Evolutionary conservation across 2,888 invertebrate genomes (phyloP), one percentile per base, ranked within the genome.

Genomic region (Phyllotreta cruciferae): DNA sequence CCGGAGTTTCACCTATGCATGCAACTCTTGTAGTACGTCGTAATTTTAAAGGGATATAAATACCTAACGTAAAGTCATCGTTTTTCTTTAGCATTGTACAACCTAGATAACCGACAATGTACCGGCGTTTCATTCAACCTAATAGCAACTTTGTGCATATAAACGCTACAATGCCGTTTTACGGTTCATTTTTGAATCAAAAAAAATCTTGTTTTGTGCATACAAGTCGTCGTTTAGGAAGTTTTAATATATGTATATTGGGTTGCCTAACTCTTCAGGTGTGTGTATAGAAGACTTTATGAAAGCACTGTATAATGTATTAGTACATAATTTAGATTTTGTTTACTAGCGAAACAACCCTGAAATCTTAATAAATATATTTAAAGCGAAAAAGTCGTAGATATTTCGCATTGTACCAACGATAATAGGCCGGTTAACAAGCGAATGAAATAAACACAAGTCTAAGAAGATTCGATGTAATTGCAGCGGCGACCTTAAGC

Each of bases 11-110:
- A 60, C 53, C 60, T 64, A 60, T 64, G 54, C 62, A 64, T 67
- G 64, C 64, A 61, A 61, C 58, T 60, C 62, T 60, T 53, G 62
- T 57, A 49, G 49, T 34, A 49, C 37, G 44, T 56, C 54, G 57
- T 53, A 38, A 57, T 57, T 54, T 61, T 57, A 54, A 57, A 56
- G 55, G 61, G 52, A 62, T 58, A 63, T 63, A 63, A 66, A 63
- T 57, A 53, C 41, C 57, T 50, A n/a, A 38, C 55, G 49, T 66
- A 10, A 61, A 60, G 60, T 55, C 14, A 36, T 55, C 49, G 55
- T 11, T 61, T 60, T 47, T 55, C 53, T 61, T 55, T 55, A 10
- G 14, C 47, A 47, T 49, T 55, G 37, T 53, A n/a, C 39, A 56
- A 56, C 37, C 56, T 14, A 56, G 13, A 56, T 45, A 56, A 35